phyloP scores from a whole-genome alignment of 2,797 vertebrate species.

The Gymnopithys bicolor region DNA sequence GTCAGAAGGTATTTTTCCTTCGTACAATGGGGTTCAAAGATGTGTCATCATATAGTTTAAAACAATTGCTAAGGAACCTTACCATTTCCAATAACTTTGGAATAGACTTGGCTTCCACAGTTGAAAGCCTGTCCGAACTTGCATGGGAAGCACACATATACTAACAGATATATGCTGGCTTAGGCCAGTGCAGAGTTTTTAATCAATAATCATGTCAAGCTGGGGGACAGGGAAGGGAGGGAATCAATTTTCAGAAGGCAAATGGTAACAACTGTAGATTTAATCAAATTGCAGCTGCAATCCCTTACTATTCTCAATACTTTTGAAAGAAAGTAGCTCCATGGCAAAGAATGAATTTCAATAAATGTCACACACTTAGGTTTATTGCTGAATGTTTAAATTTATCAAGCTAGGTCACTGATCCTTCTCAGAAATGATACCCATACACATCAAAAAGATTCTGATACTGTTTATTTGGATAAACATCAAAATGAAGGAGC shows the following conservation, averaged over 20 bases:
- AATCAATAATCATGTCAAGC: slow-evolving; percentile 71
- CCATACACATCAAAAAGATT: slow-evolving; percentile 61
- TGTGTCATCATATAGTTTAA: slow-evolving; percentile 73
- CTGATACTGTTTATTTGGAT: slow-evolving; percentile 45
- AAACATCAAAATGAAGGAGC: slow-evolving; percentile 59
- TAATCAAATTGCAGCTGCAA: slow-evolving; percentile 80
- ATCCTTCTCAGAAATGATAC: slow-evolving; percentile 66
- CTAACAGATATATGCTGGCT: slow-evolving; percentile 33
- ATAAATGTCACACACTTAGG: slow-evolving; percentile 78
- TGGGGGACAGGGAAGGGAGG: slow-evolving; percentile 5
- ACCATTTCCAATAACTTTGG: slow-evolving; percentile 38
- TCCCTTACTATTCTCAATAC: slow-evolving; percentile 76
- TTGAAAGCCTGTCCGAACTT: slow-evolving; percentile 57
- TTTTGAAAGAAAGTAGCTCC: slow-evolving; percentile 74
- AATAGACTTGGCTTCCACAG: slow-evolving; percentile 17
- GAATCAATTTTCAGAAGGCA: slow-evolving; percentile 79
- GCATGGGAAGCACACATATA: slow-evolving; percentile 44
- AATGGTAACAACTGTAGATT: slow-evolving; percentile 77
- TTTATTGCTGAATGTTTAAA: slow-evolving; percentile 69
- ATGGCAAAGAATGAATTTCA: slow-evolving; percentile 79
- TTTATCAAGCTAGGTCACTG: slow-evolving; percentile 71
- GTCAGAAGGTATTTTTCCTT: slow-evolving; percentile 74
- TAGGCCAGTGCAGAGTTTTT: slow-evolving; percentile 59
- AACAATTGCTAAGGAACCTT: slow-evolving; percentile 65
- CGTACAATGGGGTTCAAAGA: slow-evolving; percentile 76